Conservation (phyloP, 2,113 vertebrate genomes). For the Petroica traversi region DNA sequence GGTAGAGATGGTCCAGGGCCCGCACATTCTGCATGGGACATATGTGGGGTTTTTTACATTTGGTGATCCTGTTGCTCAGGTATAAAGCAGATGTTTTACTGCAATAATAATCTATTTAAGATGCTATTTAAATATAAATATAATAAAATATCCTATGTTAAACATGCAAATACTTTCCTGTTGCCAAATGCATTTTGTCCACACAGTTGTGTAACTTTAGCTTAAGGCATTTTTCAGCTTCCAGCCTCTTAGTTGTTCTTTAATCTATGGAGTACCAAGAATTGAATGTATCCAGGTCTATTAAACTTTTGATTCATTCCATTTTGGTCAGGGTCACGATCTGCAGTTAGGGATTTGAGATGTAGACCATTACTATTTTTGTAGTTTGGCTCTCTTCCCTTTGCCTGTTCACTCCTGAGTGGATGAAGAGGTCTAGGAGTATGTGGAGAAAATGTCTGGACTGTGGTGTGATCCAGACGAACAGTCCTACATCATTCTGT, state of each 20-base stretch:
- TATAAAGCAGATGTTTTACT: neutral
- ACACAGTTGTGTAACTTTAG: neutral
- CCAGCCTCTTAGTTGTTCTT: neutral
- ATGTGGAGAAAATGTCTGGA: fast-evolving
- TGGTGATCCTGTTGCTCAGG: neutral
- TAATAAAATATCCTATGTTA: neutral
- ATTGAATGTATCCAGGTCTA: neutral
- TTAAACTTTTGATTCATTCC: neutral
- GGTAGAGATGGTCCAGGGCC: neutral
- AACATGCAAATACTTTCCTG: neutral
- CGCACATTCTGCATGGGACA: fast-evolving
- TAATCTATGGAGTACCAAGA: neutral
- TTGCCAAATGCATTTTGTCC: neutral
- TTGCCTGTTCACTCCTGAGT: neutral
- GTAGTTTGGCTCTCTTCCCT: neutral
- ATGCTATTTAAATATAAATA: too few relatives aligned
- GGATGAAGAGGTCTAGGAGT: neutral
- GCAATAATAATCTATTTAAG: neutral
- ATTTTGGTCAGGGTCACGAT: neutral
- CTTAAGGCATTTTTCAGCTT: neutral
- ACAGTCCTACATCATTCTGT: fast-evolving
- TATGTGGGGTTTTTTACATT: neutral
- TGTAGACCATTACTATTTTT: neutral
- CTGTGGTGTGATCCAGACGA: fast-evolving
- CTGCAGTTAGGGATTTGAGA: neutral